Evolutionary conservation across 2,888 invertebrate genomes (phyloP), one percentile per base, ranked within the genome.

Genomic region (Meteorus colon): DNA sequence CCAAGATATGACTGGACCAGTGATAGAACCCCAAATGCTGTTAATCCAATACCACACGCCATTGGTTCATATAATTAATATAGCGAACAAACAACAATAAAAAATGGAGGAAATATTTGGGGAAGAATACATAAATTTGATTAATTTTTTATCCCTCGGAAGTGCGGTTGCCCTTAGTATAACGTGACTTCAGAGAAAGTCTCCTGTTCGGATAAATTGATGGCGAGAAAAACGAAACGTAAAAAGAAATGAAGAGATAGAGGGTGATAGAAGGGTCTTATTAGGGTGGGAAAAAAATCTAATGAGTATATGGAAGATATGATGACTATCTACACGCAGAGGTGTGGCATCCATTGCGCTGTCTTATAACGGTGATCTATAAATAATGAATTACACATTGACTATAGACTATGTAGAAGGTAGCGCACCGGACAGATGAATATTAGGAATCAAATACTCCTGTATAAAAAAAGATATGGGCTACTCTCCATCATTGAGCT

Each of bases 331-430:
- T 65, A 5, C 65, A 75, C 48, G 72, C 59, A 66, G 72, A 76
- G 73, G 70, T 55, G 37, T 24, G 55, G 71, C 78, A 77, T 80
- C 75, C 72, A 77, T 81, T 77, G 81, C 78, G 74, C 77, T 77
- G 79, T 78, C 6, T 12, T 79, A 74, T 78, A 81, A 65, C n/a
- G 19, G 81, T 79, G 80, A 81, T 81, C 79, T 81, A 81, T 82
- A 84, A 84, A 87, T 86, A 85, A 87, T 88, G 85, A 87, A 87
- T 88, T 84, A 84, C 80, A 81, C 79, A 81, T 84, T 86, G 85
- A 86, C 81, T 84, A 83, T 81, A 82, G 85, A 82, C 81, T 81
- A 80, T 51, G 51, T 31, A 66, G n/a, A 14, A 51, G 29, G n/a
- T 31, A 10, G 12, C 12, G 41, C 41, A 6, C 12, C 2, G 12